Evolutionary conservation across 2,888 invertebrate genomes (phyloP).

Genomic region (Congeria kusceri): DNA sequence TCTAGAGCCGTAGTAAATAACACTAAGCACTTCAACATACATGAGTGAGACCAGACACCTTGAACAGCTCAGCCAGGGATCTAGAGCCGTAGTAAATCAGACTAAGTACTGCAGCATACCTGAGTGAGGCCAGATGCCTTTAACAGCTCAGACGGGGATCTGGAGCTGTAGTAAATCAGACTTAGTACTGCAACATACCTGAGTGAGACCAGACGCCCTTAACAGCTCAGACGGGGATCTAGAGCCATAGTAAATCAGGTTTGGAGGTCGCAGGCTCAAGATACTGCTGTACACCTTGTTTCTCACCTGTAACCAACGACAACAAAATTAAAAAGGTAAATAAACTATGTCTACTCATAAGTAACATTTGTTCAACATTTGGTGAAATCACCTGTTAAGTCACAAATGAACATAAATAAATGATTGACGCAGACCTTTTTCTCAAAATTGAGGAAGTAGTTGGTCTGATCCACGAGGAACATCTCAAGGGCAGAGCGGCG

Average conservation of each 20-base stretch:
- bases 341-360: no score
- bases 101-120: no score
- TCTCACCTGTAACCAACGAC: conserved; percentile 81
- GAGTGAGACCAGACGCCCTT: conserved; percentile 88
- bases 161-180: conserved; percentile 86
- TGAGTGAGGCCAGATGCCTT: no score
- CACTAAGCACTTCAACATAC: no score
- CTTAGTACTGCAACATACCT: conserved; percentile 76
- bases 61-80: no score
- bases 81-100: no score
- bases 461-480: conserved; percentile 89
- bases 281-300: conserved; percentile 89
- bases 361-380: no score
- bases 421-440: conserved; percentile 87
- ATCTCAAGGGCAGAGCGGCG: conserved; percentile 89
- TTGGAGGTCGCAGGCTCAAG: conserved; percentile 88
- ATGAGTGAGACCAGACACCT: no score
- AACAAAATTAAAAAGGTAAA: neutral
- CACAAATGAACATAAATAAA: neutral
- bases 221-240: conserved; percentile 88
- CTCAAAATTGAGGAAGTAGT: conserved; percentile 89
- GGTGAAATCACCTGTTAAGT: neutral
- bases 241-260: conserved; percentile 88
- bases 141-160: conserved; percentile 87
- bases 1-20: conserved; percentile 88